Percentiles rank a stretch among this genome's conserved stretches.
Conservation (phyloP, 2,797 vertebrate genomes). For the Garrulus glandarius region DNA sequence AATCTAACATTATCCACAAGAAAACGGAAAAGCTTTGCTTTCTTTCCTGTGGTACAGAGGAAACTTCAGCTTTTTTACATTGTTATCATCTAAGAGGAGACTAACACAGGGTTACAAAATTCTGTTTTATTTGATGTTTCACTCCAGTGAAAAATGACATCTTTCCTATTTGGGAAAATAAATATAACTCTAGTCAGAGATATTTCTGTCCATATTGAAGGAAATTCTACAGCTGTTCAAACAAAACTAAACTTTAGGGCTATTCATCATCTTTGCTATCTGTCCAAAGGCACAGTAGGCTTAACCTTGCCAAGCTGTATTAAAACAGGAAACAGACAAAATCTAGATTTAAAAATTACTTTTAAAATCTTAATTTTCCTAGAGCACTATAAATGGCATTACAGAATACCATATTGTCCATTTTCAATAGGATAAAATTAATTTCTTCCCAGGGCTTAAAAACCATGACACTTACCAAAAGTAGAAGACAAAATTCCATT, state of each 20-base stretch:
- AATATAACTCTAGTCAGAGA: not conserved
- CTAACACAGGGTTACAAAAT: not conserved
- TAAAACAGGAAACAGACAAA: not conserved
- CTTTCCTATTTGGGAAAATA: not conserved
- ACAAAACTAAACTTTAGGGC: constrained; percentile 19
- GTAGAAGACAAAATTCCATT: not conserved
- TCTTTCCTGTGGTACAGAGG: not conserved
- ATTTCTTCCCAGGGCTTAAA: not conserved
- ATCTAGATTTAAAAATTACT: not conserved
- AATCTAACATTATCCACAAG: not conserved
- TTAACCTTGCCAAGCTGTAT: not conserved
- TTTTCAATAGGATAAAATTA: not conserved
- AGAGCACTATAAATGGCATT: not conserved
- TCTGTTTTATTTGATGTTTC: not conserved
- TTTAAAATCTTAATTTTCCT: not conserved
- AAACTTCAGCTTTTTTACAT: not conserved
- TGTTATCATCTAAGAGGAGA: not conserved
- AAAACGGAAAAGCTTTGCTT: not conserved
- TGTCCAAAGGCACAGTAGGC: not conserved
- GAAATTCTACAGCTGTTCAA: constrained; percentile 37
- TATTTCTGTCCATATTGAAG: constrained; percentile 1
- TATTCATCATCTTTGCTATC: constrained; percentile 22
- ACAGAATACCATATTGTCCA: not conserved
- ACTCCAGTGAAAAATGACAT: not conserved
- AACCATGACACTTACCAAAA: rapidly evolving